Base-by-base conservation (phyloP, 2,797 vertebrate genomes). In the Hephaestus fuliginosus region DNA sequence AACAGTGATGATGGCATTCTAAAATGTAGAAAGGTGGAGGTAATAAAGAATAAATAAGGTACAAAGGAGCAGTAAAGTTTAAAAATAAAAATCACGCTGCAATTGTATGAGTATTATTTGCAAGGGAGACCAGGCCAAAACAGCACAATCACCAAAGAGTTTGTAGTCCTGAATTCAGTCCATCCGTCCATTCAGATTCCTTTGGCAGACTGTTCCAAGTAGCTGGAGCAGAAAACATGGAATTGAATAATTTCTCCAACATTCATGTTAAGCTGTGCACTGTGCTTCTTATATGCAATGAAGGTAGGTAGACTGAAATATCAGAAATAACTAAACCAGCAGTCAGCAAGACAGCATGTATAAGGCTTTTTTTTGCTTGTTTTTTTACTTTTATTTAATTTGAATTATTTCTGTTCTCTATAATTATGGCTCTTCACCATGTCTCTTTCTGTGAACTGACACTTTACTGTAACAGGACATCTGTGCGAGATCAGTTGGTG, bases 151-250 rank as follows among this genome's bases (percentile, higher is more conserved):
- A 36, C 2, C 20, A 11, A 9, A 28, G 39, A 28, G 22, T 61
- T 43, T n/a, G 43, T 13, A 30, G 36, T 43, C 20, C 22, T 51
- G 30, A 22, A 25, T 56, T 57, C 41, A 33, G 17, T 33, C n/a
- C 20, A 43, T 44, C 52, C 6, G 28, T 25, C 20, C 10, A 8
- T 64, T 71, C 39, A 8, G 28, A 9, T 53, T 78, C 5, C 0
- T 33, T 57, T 56, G 25, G 58, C 41, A 43, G n/a, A 33, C n/a
- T 39, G 17, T 60, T 76, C 46, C 5, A 52, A 51, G 57, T 10
- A 28, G 49, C 75, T 48, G 57, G 30, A 28, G 39, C 75, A 39
- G 57, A 43, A 43, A 30, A 70, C 52, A 57, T 7, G 5, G 14
- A 46, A 25, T 3, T 43, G 22, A 33, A 43, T 64, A 7, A 67